A percentile compares a stretch with the other conserved stretches of the same genome.
Evolutionary conservation across 2,888 invertebrate genomes (phyloP).

Genomic region (Charanyca ferruginea): DNA sequence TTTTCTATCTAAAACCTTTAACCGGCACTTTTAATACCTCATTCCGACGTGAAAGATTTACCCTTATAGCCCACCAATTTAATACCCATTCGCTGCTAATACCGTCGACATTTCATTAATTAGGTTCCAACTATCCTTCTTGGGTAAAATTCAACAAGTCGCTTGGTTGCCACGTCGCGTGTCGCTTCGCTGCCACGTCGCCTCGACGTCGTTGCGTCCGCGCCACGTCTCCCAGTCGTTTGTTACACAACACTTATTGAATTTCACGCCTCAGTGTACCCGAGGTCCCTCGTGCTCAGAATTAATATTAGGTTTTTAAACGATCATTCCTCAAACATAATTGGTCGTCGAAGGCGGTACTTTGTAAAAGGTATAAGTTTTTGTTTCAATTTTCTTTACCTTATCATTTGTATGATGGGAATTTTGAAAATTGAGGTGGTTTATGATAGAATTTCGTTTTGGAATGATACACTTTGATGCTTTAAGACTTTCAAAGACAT

Average conservation of each 20-base stretch:
- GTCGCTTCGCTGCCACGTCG: conserved; percentile 55
- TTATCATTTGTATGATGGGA: conserved; percentile 24
- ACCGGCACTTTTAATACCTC: conserved; percentile 39
- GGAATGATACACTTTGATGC: background rate
- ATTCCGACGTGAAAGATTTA: conserved; percentile 31
- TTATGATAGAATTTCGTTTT: background rate
- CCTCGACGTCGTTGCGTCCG: conserved; percentile 42
- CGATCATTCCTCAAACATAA: conserved; percentile 59
- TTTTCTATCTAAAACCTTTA: conserved; percentile 39
- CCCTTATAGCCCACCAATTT: conserved; percentile 40
- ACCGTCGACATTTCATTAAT: conserved; percentile 55
- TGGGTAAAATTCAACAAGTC: conserved; percentile 71
- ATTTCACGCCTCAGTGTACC: conserved; percentile 77
- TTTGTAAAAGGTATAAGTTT: conserved; percentile 38
- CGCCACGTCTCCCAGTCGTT: conserved; percentile 64
- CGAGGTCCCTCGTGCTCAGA: conserved; percentile 72
- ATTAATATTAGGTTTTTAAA: conserved; percentile 72
- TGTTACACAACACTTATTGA: conserved; percentile 80
- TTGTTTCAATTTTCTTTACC: conserved; percentile 38
- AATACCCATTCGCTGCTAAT: conserved; percentile 40
- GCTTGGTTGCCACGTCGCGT: conserved; percentile 40
- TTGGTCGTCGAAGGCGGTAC: conserved; percentile 42
- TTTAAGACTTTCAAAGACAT: background rate
- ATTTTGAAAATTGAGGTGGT: conserved; percentile 19
- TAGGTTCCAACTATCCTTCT: conserved; percentile 49